Conservation (phyloP, 2,888 invertebrate genomes). For the Tachina grossa region DNA sequence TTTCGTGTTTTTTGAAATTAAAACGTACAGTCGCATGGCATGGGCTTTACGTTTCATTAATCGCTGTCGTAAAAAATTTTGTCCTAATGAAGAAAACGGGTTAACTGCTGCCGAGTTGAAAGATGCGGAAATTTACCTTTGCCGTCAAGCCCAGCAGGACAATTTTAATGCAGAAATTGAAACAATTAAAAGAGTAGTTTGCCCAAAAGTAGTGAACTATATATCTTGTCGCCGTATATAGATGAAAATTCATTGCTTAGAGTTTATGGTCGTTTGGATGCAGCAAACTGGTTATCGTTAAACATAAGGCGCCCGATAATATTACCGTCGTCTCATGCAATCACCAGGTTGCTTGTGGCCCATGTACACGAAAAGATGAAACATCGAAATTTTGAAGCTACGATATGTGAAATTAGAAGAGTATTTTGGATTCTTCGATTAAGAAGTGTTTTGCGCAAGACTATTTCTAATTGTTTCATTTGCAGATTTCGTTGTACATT, state of each 20-base stretch:
- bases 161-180: background rate
- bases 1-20: conserved; percentile 21
- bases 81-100: too few relatives aligned
- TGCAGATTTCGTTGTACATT: conserved; percentile 44
- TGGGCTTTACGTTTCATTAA: background rate
- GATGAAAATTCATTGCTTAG: conserved; percentile 27
- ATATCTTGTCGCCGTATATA: conserved; percentile 7
- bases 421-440: conserved; percentile 46
- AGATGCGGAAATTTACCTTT: background rate
- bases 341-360: conserved; percentile 42
- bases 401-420: conserved; percentile 50
- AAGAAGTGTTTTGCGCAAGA: conserved; percentile 23
- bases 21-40: background rate
- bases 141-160: background rate
- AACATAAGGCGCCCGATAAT: conserved; percentile 54
- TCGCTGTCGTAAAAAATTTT: background rate
- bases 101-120: background rate
- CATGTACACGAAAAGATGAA: conserved; percentile 56
- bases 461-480: conserved; percentile 30
- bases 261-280: conserved; percentile 48
- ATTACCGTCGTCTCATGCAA: conserved; percentile 47
- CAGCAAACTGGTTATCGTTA: conserved; percentile 61
- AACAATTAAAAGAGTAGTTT: background rate
- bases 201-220: conserved; percentile 2
- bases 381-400: conserved; percentile 66